These are phyloP conservation scores for Caerostris darwini DNA, from an alignment of 1,140 invertebrate species.

Conservation along the genomic window DNA sequence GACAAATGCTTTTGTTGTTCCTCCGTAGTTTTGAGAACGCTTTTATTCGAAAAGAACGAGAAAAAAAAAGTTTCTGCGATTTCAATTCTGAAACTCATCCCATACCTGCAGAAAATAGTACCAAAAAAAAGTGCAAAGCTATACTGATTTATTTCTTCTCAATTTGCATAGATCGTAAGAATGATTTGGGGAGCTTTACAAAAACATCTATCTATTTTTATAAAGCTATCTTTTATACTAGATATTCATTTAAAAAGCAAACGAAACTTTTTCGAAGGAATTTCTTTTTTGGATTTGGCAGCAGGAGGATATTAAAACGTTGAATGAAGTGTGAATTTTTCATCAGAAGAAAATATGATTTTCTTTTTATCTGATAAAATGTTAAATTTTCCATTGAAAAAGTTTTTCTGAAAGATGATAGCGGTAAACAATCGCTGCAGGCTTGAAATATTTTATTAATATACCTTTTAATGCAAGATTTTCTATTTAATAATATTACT, in stretches of 20 bases:
- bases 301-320: neutral
- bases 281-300: neutral
- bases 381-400: too few species aligned
- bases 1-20: conserved; percentile 14
- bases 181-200: neutral
- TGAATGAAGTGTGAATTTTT: neutral
- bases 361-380: too few species aligned
- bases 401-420: too few species aligned
- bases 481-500: too few species aligned
- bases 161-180: conserved; percentile 44
- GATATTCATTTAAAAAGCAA: conserved; percentile 40
- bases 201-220: conserved; percentile 1
- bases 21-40: neutral
- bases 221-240: neutral
- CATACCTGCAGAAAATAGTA: neutral
- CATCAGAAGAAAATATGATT: too few species aligned
- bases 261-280: neutral
- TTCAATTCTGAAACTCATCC: conserved; percentile 30
- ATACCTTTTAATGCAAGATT: too few species aligned
- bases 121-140: neutral
- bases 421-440: too few species aligned
- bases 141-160: conserved; percentile 54
- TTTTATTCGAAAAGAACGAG: neutral
- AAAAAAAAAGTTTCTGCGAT: neutral
- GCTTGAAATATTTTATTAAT: too few species aligned